phyloP scores from a whole-genome alignment of 2,797 vertebrate species.

The Crenichthys baileyi region DNA sequence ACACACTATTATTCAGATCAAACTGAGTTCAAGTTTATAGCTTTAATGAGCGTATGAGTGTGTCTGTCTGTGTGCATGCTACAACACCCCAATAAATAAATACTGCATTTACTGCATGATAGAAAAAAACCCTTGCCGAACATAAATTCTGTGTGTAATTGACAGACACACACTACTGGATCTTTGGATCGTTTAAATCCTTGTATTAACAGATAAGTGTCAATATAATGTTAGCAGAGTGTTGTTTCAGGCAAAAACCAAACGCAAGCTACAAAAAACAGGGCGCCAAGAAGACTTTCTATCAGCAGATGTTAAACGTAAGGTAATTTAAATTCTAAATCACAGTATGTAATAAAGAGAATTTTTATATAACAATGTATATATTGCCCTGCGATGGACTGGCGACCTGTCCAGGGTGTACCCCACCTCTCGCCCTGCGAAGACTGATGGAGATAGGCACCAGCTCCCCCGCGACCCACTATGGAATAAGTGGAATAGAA shows the following conservation, averaged over 20 bases:
- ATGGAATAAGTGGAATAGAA: no score
- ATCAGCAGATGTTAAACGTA: no score
- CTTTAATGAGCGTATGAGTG: not conserved
- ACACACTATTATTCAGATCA: conserved; percentile 67
- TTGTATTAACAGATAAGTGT: not conserved
- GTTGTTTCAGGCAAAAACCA: not conserved
- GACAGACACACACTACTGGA: not conserved
- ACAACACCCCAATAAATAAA: not conserved
- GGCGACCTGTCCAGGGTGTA: no score
- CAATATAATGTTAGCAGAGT: not conserved
- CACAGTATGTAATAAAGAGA: no score
- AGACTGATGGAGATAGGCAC: no score
- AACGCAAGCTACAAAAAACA: not conserved
- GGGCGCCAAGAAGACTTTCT: not conserved
- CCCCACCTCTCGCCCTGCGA: no score
- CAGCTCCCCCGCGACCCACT: no score
- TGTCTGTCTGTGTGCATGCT: not conserved
- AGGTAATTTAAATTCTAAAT: no score
- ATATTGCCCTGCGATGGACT: no score
- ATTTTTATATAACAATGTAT: no score
- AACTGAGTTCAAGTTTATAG: conserved; percentile 37
- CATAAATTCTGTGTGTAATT: not conserved
- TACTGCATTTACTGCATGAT: not conserved
- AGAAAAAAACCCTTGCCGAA: not conserved
- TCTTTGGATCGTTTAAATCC: not conserved